Evolutionary conservation across 1,140 invertebrate species (phyloP).

Genomic region (Tyrophagus putrescentiae): DNA sequence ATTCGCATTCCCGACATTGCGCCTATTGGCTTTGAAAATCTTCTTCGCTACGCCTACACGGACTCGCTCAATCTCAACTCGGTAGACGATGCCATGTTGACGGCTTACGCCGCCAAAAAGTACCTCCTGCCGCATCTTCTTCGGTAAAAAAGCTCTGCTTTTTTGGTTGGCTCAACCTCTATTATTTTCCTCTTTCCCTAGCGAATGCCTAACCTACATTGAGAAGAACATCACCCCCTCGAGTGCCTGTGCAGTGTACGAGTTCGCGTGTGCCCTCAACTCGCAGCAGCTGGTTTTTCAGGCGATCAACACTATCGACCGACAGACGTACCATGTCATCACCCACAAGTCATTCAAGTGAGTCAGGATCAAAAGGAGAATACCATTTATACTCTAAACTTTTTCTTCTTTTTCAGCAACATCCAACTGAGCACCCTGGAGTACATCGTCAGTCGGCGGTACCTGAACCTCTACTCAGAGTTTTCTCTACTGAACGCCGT

Average conservation of each 20-base stretch:
- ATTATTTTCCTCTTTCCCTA: neutral
- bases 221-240: conserved; percentile 29
- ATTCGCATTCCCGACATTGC: conserved; percentile 30
- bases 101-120: conserved; percentile 30
- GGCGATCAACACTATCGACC: conserved; percentile 30
- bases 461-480: conserved; percentile 30
- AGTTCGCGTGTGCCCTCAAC: conserved; percentile 29
- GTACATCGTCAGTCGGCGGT: conserved; percentile 27
- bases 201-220: conserved; percentile 30
- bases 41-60: conserved; percentile 29
- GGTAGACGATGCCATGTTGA: conserved; percentile 31
- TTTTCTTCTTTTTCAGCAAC: conserved; percentile 22
- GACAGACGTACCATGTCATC: conserved; percentile 30
- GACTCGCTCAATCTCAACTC: conserved; percentile 29
- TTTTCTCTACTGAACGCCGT: conserved; percentile 29
- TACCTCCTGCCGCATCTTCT: conserved; percentile 30
- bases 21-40: conserved; percentile 31
- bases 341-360: conserved; percentile 26
- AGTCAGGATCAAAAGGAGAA: neutral
- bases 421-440: conserved; percentile 28
- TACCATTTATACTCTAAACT: neutral
- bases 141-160: neutral
- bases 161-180: neutral
- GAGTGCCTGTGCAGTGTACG: conserved; percentile 30
- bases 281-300: conserved; percentile 29